Percentiles rank a stretch among this genome's conserved stretches.
Conservation (phyloP, 1,140 invertebrate genomes). For the Mycetomoellerius zeteki region DNA sequence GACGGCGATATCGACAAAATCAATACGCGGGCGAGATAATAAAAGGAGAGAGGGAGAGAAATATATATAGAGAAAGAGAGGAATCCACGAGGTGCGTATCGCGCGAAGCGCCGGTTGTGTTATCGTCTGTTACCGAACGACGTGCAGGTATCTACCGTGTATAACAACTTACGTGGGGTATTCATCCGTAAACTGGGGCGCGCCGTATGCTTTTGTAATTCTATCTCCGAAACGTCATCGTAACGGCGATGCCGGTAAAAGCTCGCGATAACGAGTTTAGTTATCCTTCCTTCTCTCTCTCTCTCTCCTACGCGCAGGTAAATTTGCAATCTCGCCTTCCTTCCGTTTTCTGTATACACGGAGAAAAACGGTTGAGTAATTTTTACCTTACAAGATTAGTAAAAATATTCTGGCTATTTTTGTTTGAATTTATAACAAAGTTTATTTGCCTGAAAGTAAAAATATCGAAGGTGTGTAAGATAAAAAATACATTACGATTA, state of each 20-base stretch:
- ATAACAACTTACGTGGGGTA: slow-evolving; percentile 13
- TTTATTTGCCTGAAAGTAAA: no score
- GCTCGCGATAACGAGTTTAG: slow-evolving; percentile 57
- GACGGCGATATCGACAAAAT: slow-evolving; percentile 47
- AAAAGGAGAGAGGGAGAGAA: neutral
- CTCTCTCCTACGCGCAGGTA: slow-evolving; percentile 1
- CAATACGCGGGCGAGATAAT: slow-evolving; percentile 44
- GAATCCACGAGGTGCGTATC: neutral
- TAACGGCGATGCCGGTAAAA: slow-evolving; percentile 57
- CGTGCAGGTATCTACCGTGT: slow-evolving; percentile 33
- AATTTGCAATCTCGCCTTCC: slow-evolving; percentile 35
- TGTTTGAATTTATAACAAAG: no score
- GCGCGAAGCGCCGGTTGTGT: slow-evolving; percentile 25
- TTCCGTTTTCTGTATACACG: neutral
- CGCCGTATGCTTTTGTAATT: slow-evolving; percentile 70
- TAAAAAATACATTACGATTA: no score
- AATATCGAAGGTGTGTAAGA: no score
- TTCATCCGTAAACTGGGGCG: slow-evolving; percentile 67
- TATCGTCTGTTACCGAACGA: slow-evolving; percentile 56
- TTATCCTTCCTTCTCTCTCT: slow-evolving; percentile 9
- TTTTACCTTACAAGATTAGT: no score
- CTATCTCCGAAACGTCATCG: slow-evolving; percentile 54
- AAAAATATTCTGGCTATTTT: no score
- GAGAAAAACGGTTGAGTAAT: no score
- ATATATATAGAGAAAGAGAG: neutral